A percentile compares a stretch with the other conserved stretches of the same genome.
Conservation (phyloP, 1,140 invertebrate genomes). For the Stratiolaelaps scimitus region DNA sequence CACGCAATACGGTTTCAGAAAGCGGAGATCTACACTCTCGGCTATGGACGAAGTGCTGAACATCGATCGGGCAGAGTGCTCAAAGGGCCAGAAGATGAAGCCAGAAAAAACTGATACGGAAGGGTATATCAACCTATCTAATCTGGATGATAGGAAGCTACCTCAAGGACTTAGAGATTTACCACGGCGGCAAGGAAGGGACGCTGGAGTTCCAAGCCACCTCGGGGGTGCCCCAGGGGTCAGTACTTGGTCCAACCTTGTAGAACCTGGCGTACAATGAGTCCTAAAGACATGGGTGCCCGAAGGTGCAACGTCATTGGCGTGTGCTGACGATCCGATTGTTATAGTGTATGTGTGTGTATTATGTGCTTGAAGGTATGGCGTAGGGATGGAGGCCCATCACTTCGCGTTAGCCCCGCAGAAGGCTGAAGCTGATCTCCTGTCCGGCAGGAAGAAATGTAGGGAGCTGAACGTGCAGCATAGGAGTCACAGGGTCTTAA, state of each 20-base stretch:
- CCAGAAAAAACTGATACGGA: no score
- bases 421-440: not conserved
- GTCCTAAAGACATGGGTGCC: not conserved
- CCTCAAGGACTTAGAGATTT: no score
- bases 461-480: not conserved
- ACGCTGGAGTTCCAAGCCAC: no score
- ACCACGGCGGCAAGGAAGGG: no score
- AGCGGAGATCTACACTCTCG: no score
- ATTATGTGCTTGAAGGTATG: not conserved
- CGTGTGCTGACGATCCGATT: not conserved
- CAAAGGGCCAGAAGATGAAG: no score
- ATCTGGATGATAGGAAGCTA: no score
- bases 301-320: not conserved
- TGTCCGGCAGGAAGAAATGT: not conserved
- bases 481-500: not conserved
- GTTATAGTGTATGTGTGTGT: not conserved
- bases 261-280: not conserved
- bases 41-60: no score
- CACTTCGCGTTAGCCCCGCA: not conserved
- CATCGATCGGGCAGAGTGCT: no score
- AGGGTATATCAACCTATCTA: no score
- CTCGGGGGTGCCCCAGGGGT: slow-evolving; percentile 8
- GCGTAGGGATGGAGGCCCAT: not conserved
- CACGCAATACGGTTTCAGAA: no score
- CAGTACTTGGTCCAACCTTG: no score